Evolutionary conservation across 92 coral and sea anemone species (phyloP).

Genomic region (Heteractis magnifica): DNA sequence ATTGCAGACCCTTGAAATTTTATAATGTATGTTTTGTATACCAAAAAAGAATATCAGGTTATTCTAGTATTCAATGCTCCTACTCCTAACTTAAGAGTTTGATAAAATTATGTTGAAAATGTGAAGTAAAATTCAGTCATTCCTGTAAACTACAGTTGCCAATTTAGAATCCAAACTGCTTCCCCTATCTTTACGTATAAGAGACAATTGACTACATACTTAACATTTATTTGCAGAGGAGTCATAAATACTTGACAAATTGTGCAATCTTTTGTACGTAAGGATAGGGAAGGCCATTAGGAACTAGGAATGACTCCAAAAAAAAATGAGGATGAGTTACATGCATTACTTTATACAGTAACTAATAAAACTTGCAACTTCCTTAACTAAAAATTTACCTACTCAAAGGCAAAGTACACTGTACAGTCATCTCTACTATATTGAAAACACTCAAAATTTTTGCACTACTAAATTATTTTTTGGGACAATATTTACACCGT

Average conservation of each 20-base stretch:
- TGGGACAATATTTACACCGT: constrained; percentile 31
- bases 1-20: neutral
- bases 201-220: constrained; percentile 3
- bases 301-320: neutral
- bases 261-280: constrained; percentile 4
- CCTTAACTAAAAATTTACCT: constrained; percentile 20
- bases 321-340: neutral
- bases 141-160: constrained; percentile 3
- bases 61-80: neutral
- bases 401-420: constrained; percentile 5
- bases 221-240: constrained; percentile 22
- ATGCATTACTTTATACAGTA: constrained; percentile 13
- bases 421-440: constrained; percentile 19
- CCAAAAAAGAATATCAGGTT: neutral
- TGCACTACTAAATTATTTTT: constrained; percentile 27
- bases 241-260: constrained; percentile 41
- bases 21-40: constrained; percentile 10
- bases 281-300: neutral
- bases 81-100: constrained; percentile 11
- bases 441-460: constrained; percentile 39
- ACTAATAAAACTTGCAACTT: constrained; percentile 3
- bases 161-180: neutral
- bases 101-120: constrained; percentile 21
- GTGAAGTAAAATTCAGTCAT: constrained; percentile 43
- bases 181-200: constrained; percentile 13